phyloP scores from a whole-genome alignment of 1,140 invertebrate species.

The Matsumurasca onukii region DNA sequence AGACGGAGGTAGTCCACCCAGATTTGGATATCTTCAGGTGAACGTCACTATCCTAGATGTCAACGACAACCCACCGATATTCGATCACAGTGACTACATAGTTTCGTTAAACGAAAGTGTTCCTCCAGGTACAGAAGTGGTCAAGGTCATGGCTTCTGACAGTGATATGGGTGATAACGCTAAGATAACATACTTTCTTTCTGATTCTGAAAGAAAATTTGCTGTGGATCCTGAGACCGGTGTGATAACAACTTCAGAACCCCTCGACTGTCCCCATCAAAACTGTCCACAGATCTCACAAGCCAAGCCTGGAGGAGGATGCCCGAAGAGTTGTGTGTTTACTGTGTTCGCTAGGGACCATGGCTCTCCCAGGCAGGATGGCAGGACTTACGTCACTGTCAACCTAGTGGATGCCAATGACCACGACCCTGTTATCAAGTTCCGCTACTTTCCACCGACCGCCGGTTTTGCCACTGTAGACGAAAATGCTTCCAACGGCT shows the following conservation, averaged over 20 bases:
- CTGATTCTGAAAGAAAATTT: slow-evolving; percentile 82
- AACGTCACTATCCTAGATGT: slow-evolving; percentile 90
- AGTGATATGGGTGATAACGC: slow-evolving; percentile 90
- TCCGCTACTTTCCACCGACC: slow-evolving; percentile 82
- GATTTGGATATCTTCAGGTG: slow-evolving; percentile 82
- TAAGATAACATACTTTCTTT: slow-evolving; percentile 86
- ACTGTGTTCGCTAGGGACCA: slow-evolving; percentile 93
- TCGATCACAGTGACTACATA: slow-evolving; percentile 90
- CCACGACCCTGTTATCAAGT: slow-evolving; percentile 90
- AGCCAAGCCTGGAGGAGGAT: slow-evolving; percentile 55
- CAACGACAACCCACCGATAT: slow-evolving; percentile 93
- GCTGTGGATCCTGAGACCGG: slow-evolving; percentile 87
- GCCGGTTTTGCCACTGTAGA: slow-evolving; percentile 87
- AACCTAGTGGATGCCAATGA: slow-evolving; percentile 86
- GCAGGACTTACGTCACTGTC: slow-evolving; percentile 91
- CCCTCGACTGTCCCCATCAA: slow-evolving; percentile 71
- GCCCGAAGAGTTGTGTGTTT: slow-evolving; percentile 89
- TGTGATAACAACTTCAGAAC: slow-evolving; percentile 77
- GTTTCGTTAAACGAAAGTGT: slow-evolving; percentile 91
- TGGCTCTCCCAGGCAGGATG: slow-evolving; percentile 85
- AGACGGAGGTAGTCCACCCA: slow-evolving; percentile 79
- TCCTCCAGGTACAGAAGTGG: slow-evolving; percentile 78
- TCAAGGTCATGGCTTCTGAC: slow-evolving; percentile 90
- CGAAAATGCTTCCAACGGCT: slow-evolving; percentile 87
- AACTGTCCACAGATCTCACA: slow-evolving; percentile 52